Conservation (phyloP, 2,113 vertebrate genomes). For the Columba janthina region DNA sequence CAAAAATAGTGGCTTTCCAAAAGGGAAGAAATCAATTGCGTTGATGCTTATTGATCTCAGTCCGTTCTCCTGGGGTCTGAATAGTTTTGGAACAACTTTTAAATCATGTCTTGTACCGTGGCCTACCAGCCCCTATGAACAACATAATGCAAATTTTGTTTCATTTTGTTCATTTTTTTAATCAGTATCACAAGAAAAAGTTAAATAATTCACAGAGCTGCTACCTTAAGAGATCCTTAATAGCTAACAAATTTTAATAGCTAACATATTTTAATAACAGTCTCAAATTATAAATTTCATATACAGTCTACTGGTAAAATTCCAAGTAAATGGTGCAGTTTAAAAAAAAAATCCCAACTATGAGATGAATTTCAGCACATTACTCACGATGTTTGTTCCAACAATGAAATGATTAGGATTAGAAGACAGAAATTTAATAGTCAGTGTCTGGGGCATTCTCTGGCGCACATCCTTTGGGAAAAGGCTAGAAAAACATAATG, state of each 20-base stretch:
- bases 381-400: slow-evolving; percentile 89
- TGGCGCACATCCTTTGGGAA: slow-evolving; percentile 58
- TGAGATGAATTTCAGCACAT: neutral
- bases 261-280: neutral
- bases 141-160: neutral
- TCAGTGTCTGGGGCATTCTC: slow-evolving; percentile 72
- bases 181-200: neutral
- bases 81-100: slow-evolving; percentile 81
- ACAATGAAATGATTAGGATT: slow-evolving; percentile 89
- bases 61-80: slow-evolving; percentile 76
- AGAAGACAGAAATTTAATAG: slow-evolving; percentile 86
- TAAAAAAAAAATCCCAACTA: neutral
- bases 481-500: slow-evolving; percentile 66
- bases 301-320: neutral
- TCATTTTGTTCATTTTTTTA: too few relatives aligned
- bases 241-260: neutral
- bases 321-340: neutral
- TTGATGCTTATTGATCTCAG: slow-evolving; percentile 78
- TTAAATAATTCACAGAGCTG: neutral
- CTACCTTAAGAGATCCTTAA: neutral
- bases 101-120: slow-evolving; percentile 86
- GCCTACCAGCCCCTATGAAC: slow-evolving; percentile 81
- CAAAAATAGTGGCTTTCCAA: slow-evolving; percentile 86
- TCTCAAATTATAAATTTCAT: neutral
- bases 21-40: slow-evolving; percentile 88